These are phyloP conservation scores for Syrphus vitripennis DNA, from an alignment of 2,888 invertebrate species.

Conservation along the genomic window DNA sequence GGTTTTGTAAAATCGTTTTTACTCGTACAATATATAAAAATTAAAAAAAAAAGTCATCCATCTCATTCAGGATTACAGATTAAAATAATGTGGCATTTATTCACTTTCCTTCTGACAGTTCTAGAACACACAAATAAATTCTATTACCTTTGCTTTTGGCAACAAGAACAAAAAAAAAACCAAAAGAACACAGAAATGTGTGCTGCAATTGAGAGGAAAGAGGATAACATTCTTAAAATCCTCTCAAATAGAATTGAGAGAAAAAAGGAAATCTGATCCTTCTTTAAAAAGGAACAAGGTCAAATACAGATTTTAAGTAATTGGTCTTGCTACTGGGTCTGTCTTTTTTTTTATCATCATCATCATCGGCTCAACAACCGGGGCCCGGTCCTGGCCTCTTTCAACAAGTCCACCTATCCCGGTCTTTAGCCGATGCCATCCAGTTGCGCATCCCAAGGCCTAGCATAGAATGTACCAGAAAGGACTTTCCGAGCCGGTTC, in stretches of 20 bases:
- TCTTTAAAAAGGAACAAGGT: neutral
- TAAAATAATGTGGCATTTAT: constrained; percentile 69
- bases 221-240: neutral
- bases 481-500: too few species aligned
- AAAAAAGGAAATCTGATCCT: neutral
- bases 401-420: too few species aligned
- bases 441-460: too few species aligned
- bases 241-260: neutral
- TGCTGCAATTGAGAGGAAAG: constrained; percentile 26
- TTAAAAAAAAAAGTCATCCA: too few species aligned
- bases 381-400: too few species aligned
- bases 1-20: constrained; percentile 20
- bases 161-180: too few species aligned
- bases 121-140: constrained; percentile 33
- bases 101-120: constrained; percentile 57
- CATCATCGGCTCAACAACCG: too few species aligned
- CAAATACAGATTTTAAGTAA: neutral
- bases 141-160: constrained; percentile 13
- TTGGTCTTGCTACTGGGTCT: neutral
- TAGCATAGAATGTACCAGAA: too few species aligned
- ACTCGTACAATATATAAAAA: constrained; percentile 28
- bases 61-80: constrained; percentile 58
- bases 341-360: too few species aligned
- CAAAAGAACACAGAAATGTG: neutral
- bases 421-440: too few species aligned